Evolutionary conservation across 2,888 invertebrate genomes (phyloP).

Genomic region (Seira ritae): DNA sequence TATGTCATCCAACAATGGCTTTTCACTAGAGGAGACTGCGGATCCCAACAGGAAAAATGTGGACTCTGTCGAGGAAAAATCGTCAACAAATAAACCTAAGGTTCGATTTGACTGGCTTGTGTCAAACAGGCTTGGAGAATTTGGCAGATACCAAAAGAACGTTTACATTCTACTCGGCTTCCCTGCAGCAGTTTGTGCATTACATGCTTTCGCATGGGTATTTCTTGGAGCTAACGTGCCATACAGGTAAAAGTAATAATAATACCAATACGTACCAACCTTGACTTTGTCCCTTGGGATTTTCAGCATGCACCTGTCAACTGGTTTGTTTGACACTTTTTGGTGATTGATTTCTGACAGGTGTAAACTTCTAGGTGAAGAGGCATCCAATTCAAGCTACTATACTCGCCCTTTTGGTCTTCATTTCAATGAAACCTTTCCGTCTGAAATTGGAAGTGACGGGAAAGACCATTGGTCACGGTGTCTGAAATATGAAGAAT

Average conservation of each 20-base stretch:
- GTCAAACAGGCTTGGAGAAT: slow-evolving; percentile 81
- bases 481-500: too few relatives aligned
- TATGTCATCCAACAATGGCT: too few relatives aligned
- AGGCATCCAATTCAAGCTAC: slow-evolving; percentile 76
- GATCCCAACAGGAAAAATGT: not conserved
- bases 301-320: too few relatives aligned
- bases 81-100: not conserved
- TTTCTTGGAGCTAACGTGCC: slow-evolving; percentile 83
- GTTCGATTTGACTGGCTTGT: slow-evolving; percentile 85
- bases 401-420: slow-evolving; percentile 75
- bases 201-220: slow-evolving; percentile 84
- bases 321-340: too few relatives aligned
- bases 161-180: slow-evolving; percentile 83
- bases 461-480: too few relatives aligned
- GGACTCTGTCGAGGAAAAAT: not conserved
- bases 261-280: not conserved
- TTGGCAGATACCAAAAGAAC: slow-evolving; percentile 83
- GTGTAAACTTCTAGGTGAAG: slow-evolving; percentile 80
- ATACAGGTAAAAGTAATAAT: slow-evolving; percentile 77
- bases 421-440: slow-evolving; percentile 71
- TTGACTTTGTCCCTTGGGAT: not conserved
- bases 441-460: slow-evolving; percentile 27
- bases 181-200: slow-evolving; percentile 84
- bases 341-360: slow-evolving; percentile 76
- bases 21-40: not conserved